Base-by-base conservation (phyloP, 2,113 vertebrate species). In the Bubo scandiacus region DNA sequence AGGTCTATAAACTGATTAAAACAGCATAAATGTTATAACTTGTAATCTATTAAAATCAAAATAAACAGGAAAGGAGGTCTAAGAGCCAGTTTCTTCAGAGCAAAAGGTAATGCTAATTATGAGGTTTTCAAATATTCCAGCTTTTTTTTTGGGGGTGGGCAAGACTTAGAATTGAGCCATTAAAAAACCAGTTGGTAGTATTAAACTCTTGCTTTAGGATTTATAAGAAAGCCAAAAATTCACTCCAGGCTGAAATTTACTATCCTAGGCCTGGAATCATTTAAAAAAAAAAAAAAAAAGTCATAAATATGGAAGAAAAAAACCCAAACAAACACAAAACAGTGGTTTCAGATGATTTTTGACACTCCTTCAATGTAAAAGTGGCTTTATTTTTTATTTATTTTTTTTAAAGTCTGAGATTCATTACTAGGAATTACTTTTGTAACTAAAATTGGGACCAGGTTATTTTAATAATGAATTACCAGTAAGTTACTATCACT, bases 121-220 rank as follows among this genome's bases (percentile, higher is more conserved):
- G 52, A 91, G 65, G 62, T 87, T 92, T 95, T 57, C 23, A 86
- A 88, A 51, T 81, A 79, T 49, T 63, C 22, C 43, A 68, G 77
- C 4, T 36, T 66, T 85, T 79, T 17, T 71, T 7, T 14, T 5
- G 5, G 43, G 43, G 21, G 27, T 30, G 19, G 67, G 38, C 32
- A 80, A 70, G 34, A 67, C 47, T 91, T 61, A 57, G 26, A 27
- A 51, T 15, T 90, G 81, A 55, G 61, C 47, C 86, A 88, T 86
- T 95, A 92, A 79, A 97, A 97, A 93, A 30, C 22, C 40, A 78
- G 81, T 97, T 90, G 81, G 88, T 84, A 90, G 82, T 51, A 94
- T 68, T 91, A 96, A 96, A 86, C 32, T 61, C 42, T 29, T 58
- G 47, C 80, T 87, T 93, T 55, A 90, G 52, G 21, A 90, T 95